Percentiles rank a stretch among this genome's conserved stretches.
Evolutionary conservation across 1,140 invertebrate genomes (phyloP).

Genomic region (Pteromalus puparum): DNA sequence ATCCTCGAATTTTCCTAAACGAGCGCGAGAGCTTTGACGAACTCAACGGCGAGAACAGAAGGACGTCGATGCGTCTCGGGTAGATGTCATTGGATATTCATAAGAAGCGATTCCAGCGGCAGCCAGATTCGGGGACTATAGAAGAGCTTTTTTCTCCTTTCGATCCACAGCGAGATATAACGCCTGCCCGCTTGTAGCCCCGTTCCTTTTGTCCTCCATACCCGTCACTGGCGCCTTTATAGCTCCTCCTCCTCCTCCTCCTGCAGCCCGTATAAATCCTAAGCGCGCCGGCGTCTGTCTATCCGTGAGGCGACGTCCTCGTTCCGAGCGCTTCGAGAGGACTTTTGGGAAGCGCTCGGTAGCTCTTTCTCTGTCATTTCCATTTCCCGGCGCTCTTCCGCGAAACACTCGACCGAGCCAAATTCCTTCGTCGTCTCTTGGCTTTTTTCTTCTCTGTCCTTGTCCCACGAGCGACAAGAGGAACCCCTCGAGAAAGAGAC

Average conservation of each 20-base stretch:
- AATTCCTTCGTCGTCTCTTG: not conserved
- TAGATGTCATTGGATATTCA: not conserved
- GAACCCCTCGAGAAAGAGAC: not conserved
- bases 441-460: not conserved
- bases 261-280: not conserved
- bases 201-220: not conserved
- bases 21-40: too few species aligned
- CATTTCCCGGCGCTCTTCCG: not conserved
- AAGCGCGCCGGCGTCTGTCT: not conserved
- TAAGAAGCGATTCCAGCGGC: not conserved
- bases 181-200: not conserved
- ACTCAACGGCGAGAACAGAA: too few species aligned
- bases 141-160: constrained; percentile 17
- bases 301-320: not conserved
- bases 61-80: too few species aligned
- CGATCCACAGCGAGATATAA: not conserved
- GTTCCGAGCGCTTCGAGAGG: not conserved
- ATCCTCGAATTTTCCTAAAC: too few species aligned
- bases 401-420: constrained; percentile 22
- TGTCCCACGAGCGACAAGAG: not conserved
- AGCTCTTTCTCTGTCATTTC: not conserved
- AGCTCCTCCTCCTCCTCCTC: not conserved
- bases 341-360: not conserved
- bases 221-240: not conserved
- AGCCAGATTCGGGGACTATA: not conserved